A percentile compares a stretch with the other conserved stretches of the same genome.
Conservation (phyloP, 2,888 invertebrate species). For the Ceraclea dissimilis region DNA sequence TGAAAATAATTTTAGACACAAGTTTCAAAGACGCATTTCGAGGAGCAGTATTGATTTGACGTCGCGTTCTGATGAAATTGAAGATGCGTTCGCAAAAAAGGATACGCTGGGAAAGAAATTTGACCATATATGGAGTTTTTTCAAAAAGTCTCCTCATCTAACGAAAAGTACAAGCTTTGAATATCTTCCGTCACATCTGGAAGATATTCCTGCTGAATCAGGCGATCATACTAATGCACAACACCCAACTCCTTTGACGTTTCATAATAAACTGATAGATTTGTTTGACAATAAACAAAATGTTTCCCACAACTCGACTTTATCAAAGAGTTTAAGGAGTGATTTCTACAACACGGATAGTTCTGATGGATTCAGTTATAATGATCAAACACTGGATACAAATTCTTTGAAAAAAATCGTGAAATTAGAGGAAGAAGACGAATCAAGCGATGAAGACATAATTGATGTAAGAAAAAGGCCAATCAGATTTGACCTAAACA, state of each 20-base stretch:
- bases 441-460: constrained; percentile 34
- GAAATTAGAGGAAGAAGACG: constrained; percentile 29
- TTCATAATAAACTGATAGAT: background rate
- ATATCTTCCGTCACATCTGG: constrained; percentile 23
- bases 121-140: background rate
- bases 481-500: background rate
- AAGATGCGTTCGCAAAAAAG: background rate
- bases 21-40: background rate
- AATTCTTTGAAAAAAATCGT: background rate
- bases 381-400: background rate
- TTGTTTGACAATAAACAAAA: background rate
- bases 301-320: background rate
- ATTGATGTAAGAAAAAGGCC: background rate
- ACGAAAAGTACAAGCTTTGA: constrained; percentile 45
- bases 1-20: background rate
- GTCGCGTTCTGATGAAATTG: background rate
- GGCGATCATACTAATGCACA: background rate
- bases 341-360: background rate
- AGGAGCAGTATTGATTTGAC: background rate
- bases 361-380: background rate
- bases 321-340: background rate
- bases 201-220: background rate
- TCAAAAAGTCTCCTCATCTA: constrained; percentile 32
- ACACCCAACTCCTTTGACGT: background rate
- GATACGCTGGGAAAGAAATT: background rate